A percentile compares a stretch with the other conserved stretches of the same genome.
phyloP scores from a whole-genome alignment of 1,140 invertebrate species.

The Drosophila parvula region DNA sequence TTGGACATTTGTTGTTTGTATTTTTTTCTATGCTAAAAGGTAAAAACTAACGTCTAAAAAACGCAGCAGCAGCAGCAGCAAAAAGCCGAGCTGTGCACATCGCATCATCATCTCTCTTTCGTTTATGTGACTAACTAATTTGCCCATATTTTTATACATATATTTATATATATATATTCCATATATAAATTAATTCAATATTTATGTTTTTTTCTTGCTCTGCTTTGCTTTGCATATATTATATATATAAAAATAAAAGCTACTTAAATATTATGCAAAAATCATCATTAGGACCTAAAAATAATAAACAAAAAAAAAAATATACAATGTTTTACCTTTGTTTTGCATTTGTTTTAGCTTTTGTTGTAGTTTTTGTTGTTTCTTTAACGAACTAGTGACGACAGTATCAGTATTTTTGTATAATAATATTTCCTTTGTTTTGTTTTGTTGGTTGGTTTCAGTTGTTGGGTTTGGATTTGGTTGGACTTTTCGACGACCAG shows the following conservation, averaged over 20 bases:
- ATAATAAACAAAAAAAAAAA: constrained; percentile 54
- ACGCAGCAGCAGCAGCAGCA: constrained; percentile 48
- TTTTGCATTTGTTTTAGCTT: constrained; percentile 36
- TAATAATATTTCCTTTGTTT: constrained; percentile 49
- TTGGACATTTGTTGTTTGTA: constrained; percentile 52
- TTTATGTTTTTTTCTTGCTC: constrained; percentile 48
- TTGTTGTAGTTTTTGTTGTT: constrained; percentile 23
- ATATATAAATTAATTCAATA: constrained; percentile 72
- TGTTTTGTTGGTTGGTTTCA: constrained; percentile 56
- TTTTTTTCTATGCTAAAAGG: constrained; percentile 33
- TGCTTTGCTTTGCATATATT: constrained; percentile 69
- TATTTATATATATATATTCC: constrained; percentile 43
- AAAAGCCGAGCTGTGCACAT: constrained; percentile 56
- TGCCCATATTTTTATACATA: constrained; percentile 42
- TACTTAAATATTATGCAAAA: constrained; percentile 79
- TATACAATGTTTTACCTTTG: constrained; percentile 33
- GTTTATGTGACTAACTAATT: constrained; percentile 69
- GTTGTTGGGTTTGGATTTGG: constrained; percentile 57
- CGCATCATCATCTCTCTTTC: constrained; percentile 46
- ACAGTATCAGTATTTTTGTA: constrained; percentile 40
- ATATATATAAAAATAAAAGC: constrained; percentile 66
- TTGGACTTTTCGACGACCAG: constrained; percentile 64
- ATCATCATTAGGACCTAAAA: constrained; percentile 58
- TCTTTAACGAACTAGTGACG: constrained; percentile 68
- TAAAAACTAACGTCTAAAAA: constrained; percentile 64